These are phyloP conservation scores for Meliscaeva auricollis DNA, from an alignment of 2,888 invertebrate genomes.

Conservation along the genomic window DNA sequence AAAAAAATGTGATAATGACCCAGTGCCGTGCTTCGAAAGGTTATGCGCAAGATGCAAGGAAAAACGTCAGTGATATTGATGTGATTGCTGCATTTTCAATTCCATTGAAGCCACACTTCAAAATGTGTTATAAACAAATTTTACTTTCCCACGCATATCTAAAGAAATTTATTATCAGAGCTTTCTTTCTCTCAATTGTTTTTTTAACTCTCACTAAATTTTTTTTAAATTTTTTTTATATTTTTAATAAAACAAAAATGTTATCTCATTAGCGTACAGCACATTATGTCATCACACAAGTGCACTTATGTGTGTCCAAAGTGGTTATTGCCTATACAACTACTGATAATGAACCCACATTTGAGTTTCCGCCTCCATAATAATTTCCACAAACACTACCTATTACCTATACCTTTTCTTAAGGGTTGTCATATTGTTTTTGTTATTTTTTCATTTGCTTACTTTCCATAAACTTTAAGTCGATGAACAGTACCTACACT, in stretches of 20 bases:
- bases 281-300: conserved; percentile 8
- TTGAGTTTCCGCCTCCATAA: conserved; percentile 13
- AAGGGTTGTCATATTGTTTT: conserved; percentile 15
- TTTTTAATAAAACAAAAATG: neutral
- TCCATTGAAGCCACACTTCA: too few relatives aligned
- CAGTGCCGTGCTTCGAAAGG: too few relatives aligned
- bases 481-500: neutral
- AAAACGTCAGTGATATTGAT: too few relatives aligned
- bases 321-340: conserved; percentile 8
- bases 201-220: conserved; percentile 12
- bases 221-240: too few relatives aligned
- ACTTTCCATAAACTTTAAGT: conserved; percentile 15
- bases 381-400: neutral
- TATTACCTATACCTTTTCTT: neutral
- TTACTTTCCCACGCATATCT: too few relatives aligned
- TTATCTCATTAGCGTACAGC: neutral
- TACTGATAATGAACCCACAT: conserved; percentile 24
- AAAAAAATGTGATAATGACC: too few relatives aligned
- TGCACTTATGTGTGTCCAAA: conserved; percentile 12
- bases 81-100: too few relatives aligned
- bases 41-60: too few relatives aligned
- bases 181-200: neutral
- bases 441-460: neutral
- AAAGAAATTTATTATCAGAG: too few relatives aligned
- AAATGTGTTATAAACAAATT: too few relatives aligned